These are phyloP conservation scores for Serilophus lunatus DNA, from an alignment of 2,113 vertebrate genomes.

Conservation along the genomic window DNA sequence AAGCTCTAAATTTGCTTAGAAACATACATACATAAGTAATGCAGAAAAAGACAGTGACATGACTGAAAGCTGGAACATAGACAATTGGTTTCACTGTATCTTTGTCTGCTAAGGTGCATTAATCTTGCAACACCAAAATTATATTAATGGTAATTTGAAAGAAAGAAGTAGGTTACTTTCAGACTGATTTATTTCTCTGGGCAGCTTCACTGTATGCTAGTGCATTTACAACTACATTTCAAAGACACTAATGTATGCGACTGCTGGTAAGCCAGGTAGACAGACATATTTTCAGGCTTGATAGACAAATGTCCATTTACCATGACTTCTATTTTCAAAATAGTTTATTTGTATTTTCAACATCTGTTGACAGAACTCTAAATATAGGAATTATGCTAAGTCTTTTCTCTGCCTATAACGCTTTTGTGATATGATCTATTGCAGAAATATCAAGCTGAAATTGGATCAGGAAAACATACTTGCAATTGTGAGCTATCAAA, in stretches of 20 bases:
- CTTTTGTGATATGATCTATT: slow-evolving; percentile 57
- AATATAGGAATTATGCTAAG: slow-evolving; percentile 62
- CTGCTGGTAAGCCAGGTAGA: not conserved
- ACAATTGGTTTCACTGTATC: slow-evolving; percentile 36
- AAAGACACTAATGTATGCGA: not conserved
- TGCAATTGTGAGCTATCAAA: slow-evolving; percentile 66
- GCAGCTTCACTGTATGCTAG: not conserved
- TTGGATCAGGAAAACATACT: slow-evolving; percentile 63
- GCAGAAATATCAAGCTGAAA: slow-evolving; percentile 60
- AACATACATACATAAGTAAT: not conserved
- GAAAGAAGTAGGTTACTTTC: slow-evolving; percentile 36
- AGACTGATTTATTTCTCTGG: slow-evolving; percentile 26
- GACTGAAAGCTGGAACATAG: slow-evolving; percentile 2
- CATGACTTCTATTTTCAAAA: not conserved
- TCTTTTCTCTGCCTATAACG: slow-evolving; percentile 19
- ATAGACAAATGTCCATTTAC: slow-evolving; percentile 24
- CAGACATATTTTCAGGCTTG: not conserved
- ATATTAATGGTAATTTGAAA: slow-evolving; percentile 48
- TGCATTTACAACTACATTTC: not conserved
- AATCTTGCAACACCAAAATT: slow-evolving; percentile 37
- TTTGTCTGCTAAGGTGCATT: slow-evolving; percentile 12
- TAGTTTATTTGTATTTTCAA: slow-evolving; percentile 39
- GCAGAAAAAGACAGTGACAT: not conserved
- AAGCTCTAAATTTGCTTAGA: slow-evolving; percentile 11
- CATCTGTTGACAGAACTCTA: slow-evolving; percentile 36